Base-by-base conservation (phyloP, 2,797 vertebrate genomes). In the Limnodromus scolopaceus region DNA sequence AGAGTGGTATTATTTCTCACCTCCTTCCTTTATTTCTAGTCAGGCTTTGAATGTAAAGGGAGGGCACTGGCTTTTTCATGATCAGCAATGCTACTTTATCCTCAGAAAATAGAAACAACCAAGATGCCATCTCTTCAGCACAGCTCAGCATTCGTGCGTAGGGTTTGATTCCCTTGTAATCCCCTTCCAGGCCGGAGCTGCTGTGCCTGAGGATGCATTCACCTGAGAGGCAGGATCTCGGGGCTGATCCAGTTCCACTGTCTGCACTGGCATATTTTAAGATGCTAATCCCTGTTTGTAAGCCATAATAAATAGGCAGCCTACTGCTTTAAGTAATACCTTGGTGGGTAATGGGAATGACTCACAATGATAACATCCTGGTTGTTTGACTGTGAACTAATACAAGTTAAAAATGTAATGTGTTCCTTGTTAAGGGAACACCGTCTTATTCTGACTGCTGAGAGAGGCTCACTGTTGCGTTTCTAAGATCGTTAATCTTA, bases 311-410 rank as follows among this genome's bases (percentile, higher is more conserved):
- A 92, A 85, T n/a, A 90, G 87, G 63, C 79, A 92, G 89, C 49
- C 8, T 89, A 41, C 71, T 83, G 94, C 70, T 96, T 49, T 70
- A 80, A 92, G 66, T 38, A 38, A n/a, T 63, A 51, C 79, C 85
- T 93, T 36, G 83, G 83, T 95, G 96, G 91, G 85, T 94, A 92
- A 92, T 27, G 85, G 89, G 49, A 58, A n/a, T 92, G 94, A 95
- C 66, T 93, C 92, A 89, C 87, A 79, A 70, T 13, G 91, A 92
- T 72, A 57, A 93, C 89, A 94, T 93, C 94, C 95, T 90, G 87
- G 79, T 48, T n/a, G 30, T 61, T 90, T 41, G 79, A 69, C 84
- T 95, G 89, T 63, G 53, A 69, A 25, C 61, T 55, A 41, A 38
- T 6, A 3, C 41, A 4, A 84, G 51, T 66, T 51, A 16, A 75